A percentile compares a stretch with the other conserved stretches of the same genome.
These are phyloP conservation scores for Ptilonorhynchus violaceus DNA, from an alignment of 2,113 vertebrate genomes.

Conservation along the genomic window DNA sequence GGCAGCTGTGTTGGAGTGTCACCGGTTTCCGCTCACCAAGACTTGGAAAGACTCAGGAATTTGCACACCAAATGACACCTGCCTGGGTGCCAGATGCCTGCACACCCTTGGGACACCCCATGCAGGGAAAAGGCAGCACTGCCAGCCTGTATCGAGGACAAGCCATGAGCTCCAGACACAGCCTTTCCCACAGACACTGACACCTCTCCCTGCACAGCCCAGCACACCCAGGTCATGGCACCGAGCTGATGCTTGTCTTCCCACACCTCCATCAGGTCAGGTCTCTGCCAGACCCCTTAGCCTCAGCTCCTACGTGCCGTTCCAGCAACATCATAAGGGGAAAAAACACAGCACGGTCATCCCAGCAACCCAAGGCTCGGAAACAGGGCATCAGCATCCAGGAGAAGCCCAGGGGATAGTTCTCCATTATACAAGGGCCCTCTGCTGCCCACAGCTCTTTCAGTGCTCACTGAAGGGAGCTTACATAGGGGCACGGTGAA, in stretches of 20 bases:
- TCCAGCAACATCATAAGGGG: background rate
- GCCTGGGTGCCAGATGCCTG: background rate
- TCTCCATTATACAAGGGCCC: background rate
- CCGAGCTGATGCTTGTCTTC: background rate
- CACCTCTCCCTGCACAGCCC: background rate
- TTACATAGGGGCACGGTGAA: fast-evolving
- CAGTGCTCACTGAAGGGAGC: background rate
- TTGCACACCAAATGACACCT: background rate
- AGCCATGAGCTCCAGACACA: background rate
- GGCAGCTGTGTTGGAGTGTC: background rate
- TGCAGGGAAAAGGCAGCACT: background rate
- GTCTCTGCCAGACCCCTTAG: background rate
- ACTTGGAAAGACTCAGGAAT: background rate
- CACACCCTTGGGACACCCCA: fast-evolving
- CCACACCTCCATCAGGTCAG: background rate
- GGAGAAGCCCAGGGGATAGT: background rate
- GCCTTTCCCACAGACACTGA: background rate
- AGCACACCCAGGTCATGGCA: fast-evolving
- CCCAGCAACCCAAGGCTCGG: background rate
- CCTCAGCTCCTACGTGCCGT: background rate
- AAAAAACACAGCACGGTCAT: background rate
- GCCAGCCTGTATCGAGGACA: fast-evolving
- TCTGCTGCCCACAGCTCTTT: background rate
- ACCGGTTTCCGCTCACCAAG: background rate
- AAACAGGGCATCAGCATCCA: background rate